phyloP scores from a whole-genome alignment of 2,797 vertebrate genomes.

The Mormyrops boulengeri region DNA sequence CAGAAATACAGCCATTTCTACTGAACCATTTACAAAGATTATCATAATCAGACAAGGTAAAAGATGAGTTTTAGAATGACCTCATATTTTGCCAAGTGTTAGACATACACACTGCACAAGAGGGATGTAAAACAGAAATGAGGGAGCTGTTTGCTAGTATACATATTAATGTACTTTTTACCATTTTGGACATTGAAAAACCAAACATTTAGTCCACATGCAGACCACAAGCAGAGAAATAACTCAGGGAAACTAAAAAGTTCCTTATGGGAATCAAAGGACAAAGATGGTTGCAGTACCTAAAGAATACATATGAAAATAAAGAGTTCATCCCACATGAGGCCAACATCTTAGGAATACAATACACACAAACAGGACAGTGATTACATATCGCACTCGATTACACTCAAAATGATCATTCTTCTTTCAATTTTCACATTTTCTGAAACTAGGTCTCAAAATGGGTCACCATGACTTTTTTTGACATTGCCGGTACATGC shows the following conservation, averaged over 20 bases:
- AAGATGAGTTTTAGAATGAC: not conserved
- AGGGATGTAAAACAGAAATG: not conserved
- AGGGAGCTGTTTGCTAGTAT: not conserved
- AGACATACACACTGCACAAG: not conserved
- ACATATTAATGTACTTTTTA: not conserved
- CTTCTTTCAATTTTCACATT: slow-evolving; percentile 10
- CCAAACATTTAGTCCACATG: not conserved
- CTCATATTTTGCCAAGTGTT: not conserved
- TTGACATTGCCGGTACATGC: slow-evolving; percentile 26
- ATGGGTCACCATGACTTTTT: slow-evolving; percentile 29
- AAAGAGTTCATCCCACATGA: not conserved
- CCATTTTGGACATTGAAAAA: not conserved
- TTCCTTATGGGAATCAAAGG: not conserved
- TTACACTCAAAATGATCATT: not conserved
- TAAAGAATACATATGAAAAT: slow-evolving; percentile 1
- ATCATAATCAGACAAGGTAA: not conserved
- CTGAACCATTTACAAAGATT: not conserved
- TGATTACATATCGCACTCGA: not conserved
- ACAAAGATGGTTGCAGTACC: not conserved
- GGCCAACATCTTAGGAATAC: not conserved
- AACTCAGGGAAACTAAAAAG: slow-evolving; percentile 23
- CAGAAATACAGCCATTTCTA: not conserved
- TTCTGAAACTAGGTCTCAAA: slow-evolving; percentile 26
- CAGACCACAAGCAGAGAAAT: slow-evolving; percentile 3
- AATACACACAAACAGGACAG: not conserved